Base-by-base conservation (phyloP, 2,888 invertebrate species). In the Xylota segnis region DNA sequence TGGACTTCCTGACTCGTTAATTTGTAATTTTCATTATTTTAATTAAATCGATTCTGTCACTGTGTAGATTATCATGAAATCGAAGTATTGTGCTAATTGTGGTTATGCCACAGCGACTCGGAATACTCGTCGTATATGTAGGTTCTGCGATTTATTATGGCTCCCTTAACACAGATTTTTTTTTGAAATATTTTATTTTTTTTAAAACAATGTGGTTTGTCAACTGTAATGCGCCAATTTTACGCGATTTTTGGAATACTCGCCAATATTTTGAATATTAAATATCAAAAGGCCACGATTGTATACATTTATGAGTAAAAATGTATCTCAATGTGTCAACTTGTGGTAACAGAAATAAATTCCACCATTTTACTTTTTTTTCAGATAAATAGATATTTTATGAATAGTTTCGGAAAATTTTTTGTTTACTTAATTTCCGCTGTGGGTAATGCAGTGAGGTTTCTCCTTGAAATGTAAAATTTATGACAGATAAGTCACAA, bases 51-150 rank as follows among this genome's bases (percentile, higher is more conserved):
- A 32, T 65, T 16, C 45, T 27, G 37, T 40, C 37, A 27, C 37
- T 61, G 18, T 54, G 23, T 23, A 10, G 37, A 16, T 27, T 56
- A 16, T 56, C 52, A 45, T 70, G 32, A 71, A 63, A 78, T 71
- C 63, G 14, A 43, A n/a, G 40, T 58, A 29, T 32, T 43, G 34
- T 65, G 45, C 56, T 65, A 75, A 63, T 43, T 79, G 72, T 40
- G 71, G 79, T 40, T 27, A 18, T n/a, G 14, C 56, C 34, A 32
- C 45, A 43, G 45, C 5, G 10, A 70, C 43, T 52, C 10, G 3
- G 52, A 27, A 32, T 23, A 23, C 10, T 4, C 4, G 4, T 10
- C 1, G 5, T 7, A n/a, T n/a, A n/a, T 23, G 3, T 23, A 23
- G 23, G 2, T 23, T 23, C 3, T 23, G 3, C 23, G 3, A 23